phyloP scores from a whole-genome alignment of 1,140 invertebrate species.

The Temnothorax nylanderi region DNA sequence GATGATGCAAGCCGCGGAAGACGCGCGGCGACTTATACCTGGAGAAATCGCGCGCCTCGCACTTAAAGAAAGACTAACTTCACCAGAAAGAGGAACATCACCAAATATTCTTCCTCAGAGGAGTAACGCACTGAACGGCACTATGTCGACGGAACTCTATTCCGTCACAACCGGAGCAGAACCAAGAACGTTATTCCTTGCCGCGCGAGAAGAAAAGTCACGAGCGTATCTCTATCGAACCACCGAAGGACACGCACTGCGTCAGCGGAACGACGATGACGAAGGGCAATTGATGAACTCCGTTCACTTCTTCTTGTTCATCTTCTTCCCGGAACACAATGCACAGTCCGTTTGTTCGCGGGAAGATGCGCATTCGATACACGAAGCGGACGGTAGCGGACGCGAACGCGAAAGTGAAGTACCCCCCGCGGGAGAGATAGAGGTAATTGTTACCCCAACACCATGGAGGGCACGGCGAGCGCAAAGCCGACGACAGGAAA shows the following conservation, averaged over 20 bases:
- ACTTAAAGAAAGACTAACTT: slow-evolving; percentile 4
- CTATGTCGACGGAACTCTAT: slow-evolving; percentile 4
- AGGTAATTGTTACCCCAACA: slow-evolving; percentile 77
- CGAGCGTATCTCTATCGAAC: neutral
- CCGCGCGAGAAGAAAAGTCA: neutral
- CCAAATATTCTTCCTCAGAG: neutral
- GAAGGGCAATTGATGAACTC: neutral
- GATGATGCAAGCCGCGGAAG: neutral
- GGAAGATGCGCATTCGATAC: slow-evolving; percentile 62
- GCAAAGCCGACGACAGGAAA: slow-evolving; percentile 7
- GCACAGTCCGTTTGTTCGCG: slow-evolving; percentile 35
- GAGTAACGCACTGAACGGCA: slow-evolving; percentile 21
- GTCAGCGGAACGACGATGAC: neutral
- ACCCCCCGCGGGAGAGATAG: slow-evolving; percentile 54
- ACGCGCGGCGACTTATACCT: neutral
- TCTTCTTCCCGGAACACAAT: slow-evolving; percentile 30
- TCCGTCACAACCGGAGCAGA: slow-evolving; percentile 7
- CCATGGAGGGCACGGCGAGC: slow-evolving; percentile 45
- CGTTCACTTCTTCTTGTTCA: neutral
- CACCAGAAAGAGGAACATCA: slow-evolving; percentile 33
- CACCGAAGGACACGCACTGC: neutral
- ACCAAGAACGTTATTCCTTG: neutral
- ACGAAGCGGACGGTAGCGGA: slow-evolving; percentile 32
- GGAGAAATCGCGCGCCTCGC: neutral
- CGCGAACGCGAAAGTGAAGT: neutral